Evolutionary conservation across 2,113 vertebrate species (phyloP).

Genomic region (Eidolon helvum): DNA sequence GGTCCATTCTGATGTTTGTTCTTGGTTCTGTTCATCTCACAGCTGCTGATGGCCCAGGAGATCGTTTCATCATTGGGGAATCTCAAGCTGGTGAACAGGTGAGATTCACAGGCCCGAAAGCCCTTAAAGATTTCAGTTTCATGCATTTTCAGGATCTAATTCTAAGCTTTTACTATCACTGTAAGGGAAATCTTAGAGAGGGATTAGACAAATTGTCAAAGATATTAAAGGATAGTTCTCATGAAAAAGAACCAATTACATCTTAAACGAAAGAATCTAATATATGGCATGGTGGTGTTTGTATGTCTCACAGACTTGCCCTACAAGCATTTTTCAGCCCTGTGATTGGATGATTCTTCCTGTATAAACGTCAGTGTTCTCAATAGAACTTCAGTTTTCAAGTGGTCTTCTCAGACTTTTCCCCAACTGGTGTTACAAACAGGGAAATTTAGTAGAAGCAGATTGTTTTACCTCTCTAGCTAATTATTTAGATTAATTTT

Average conservation of each 20-base stretch:
- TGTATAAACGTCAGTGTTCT: not conserved
- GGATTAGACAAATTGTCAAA: not conserved
- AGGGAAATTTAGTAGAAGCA: not conserved
- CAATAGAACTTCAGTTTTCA: not conserved
- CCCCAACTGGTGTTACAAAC: not conserved
- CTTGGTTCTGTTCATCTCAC: conserved; percentile 77
- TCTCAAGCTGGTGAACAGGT: conserved; percentile 99
- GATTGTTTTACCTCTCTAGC: not conserved
- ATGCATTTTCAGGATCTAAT: not conserved
- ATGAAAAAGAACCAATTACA: conserved; percentile 3
- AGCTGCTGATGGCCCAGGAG: conserved; percentile 98
- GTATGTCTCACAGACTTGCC: not conserved
- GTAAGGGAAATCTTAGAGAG: not conserved
- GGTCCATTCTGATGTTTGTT: conserved; percentile 58
- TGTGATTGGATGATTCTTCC: not conserved
- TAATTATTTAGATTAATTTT: conserved; percentile 25
- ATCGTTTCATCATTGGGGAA: conserved; percentile 99
- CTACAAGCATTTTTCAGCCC: not conserved
- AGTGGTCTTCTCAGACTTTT: not conserved
- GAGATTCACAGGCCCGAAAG: conserved; percentile 39
- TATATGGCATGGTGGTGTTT: not conserved
- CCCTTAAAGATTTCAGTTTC: not conserved
- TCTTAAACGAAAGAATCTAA: conserved; percentile 4
- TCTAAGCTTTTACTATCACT: not conserved
- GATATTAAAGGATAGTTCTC: not conserved